Percentiles rank a stretch among this genome's conserved stretches.
phyloP scores from a whole-genome alignment of 1,140 invertebrate species.

The Asobara japonica region DNA sequence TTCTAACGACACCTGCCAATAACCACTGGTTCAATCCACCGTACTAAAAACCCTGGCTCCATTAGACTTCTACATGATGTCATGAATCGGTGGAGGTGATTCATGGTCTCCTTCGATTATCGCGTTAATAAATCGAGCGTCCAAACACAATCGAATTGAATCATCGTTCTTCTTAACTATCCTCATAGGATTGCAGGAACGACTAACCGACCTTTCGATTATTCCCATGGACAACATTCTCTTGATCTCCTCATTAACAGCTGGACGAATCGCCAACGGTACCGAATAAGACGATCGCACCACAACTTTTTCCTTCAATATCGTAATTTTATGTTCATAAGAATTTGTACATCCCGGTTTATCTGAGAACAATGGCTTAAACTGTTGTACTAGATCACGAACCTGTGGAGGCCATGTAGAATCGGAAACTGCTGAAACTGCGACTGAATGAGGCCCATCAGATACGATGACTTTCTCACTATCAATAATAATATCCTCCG shows the following conservation, averaged over 20 bases:
- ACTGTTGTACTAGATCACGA: neutral
- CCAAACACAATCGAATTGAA: neutral
- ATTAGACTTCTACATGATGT: neutral
- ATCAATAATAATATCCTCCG: too few species aligned
- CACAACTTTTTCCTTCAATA: neutral
- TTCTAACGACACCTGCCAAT: neutral
- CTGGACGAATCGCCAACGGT: neutral
- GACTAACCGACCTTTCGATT: neutral
- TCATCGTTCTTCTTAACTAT: neutral
- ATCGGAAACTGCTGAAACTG: neutral
- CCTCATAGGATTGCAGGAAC: neutral
- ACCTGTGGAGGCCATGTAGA: neutral
- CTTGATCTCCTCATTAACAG: conserved; percentile 11
- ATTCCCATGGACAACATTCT: neutral
- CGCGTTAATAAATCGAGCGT: neutral
- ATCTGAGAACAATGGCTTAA: neutral
- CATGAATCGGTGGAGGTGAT: neutral
- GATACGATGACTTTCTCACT: too few species aligned
- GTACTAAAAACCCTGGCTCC: neutral
- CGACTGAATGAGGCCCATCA: neutral
- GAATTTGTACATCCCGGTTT: neutral
- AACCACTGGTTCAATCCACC: neutral
- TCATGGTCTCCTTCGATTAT: neutral
- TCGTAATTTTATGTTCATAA: neutral
- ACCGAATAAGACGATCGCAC: neutral